A percentile compares a stretch with the other conserved stretches of the same genome.
phyloP scores from a whole-genome alignment of 2,113 vertebrate genomes.

The Blennius ocellaris region DNA sequence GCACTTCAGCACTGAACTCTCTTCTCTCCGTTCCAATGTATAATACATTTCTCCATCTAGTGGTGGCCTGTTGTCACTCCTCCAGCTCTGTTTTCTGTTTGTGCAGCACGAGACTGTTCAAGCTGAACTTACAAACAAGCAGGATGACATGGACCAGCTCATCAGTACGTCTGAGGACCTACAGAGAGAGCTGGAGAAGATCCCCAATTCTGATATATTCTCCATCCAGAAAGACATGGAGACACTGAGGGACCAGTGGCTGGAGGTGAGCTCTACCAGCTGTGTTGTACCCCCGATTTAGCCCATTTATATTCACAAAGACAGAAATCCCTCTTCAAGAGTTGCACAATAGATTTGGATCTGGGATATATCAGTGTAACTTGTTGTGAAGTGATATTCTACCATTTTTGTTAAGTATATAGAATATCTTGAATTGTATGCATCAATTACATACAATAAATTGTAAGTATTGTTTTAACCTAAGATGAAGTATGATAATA shows the following conservation, averaged over 20 bases:
- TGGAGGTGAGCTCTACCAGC: conserved; percentile 82
- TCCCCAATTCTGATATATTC: conserved; percentile 81
- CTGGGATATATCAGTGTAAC: no score
- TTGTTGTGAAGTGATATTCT: background rate
- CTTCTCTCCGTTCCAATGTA: background rate
- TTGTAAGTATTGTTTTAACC: background rate
- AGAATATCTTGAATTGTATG: background rate
- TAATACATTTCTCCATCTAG: conserved; percentile 44
- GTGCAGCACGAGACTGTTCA: conserved; percentile 89
- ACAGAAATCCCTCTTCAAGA: background rate
- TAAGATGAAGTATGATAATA: conserved; percentile 6
- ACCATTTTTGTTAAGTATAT: conserved; percentile 1
- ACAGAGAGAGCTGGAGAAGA: conserved; percentile 87
- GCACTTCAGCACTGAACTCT: background rate
- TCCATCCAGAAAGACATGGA: conserved; percentile 87
- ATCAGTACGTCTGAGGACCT: conserved; percentile 90
- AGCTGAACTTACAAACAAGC: conserved; percentile 86
- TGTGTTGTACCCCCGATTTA: background rate
- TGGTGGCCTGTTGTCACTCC: conserved; percentile 36
- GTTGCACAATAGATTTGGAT: background rate
- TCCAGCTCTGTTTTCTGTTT: conserved; percentile 62
- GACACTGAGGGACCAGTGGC: conserved; percentile 89
- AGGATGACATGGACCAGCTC: conserved; percentile 91
- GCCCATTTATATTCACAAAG: background rate
- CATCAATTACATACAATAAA: conserved; percentile 2